Base-by-base conservation (phyloP, 2,888 invertebrate genomes). In the Spicauda simplicius region DNA sequence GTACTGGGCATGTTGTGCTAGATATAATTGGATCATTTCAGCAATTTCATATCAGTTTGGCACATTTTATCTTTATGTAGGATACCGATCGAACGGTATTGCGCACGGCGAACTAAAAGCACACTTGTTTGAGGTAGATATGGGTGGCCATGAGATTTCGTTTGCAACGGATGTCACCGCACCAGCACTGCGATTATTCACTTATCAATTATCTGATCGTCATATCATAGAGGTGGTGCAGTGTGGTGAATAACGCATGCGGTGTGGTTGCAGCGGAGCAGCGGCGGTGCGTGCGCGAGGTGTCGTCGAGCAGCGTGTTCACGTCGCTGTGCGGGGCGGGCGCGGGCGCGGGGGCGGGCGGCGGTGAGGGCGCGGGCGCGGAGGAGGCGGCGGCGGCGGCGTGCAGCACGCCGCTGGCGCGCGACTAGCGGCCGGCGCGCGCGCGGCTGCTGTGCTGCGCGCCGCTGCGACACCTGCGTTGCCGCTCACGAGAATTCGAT, bases 251-350 rank as follows among this genome's bases (percentile, higher is more conserved):
- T 25, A 25, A 25, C 25, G 25, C 5, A 5, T 25, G 33, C 33
- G 33, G 33, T 45, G 20, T 81, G 25, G 5, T 25, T 84, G 41
- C 87, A 93, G 93, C 89, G 74, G 91, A 90, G 81, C 93, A 93
- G 82, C 89, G 87, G 59, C 91, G 90, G 67, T 92, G 84, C 80
- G 93, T 91, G 77, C 87, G 83, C 73, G 93, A 92, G 80, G 88
- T 93, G 76, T 85, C 89, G 3, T 73, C 86, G n/a, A 91, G 90
- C 82, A 77, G 76, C 73, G 88, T 86, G 80, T 85, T 91, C 79
- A 72, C 84, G 71, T 81, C 90, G 66, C 79, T 90, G 79, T 83
- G 88, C 76, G 76, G 70, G 48, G 53, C 69, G 63, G 77, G 55
- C 80, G 81, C 74, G 41, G 69, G 57, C 57, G 71, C 56, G 87